These are phyloP conservation scores for Prinia subflava DNA, from an alignment of 2,113 vertebrate species.

Conservation along the genomic window DNA sequence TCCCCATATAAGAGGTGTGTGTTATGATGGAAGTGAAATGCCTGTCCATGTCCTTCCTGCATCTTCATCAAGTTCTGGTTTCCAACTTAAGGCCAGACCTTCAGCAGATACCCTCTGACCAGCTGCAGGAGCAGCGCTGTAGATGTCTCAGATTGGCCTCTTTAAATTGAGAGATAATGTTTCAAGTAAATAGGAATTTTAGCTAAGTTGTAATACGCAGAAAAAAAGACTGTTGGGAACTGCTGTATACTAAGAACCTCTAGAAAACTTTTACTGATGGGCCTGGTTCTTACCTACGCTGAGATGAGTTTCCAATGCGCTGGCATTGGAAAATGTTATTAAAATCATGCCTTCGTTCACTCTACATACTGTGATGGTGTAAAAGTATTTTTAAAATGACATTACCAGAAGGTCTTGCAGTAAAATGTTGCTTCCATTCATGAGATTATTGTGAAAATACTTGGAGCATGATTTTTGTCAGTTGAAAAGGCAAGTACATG, in stretches of 20 bases:
- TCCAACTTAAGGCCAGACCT: neutral
- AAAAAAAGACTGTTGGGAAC: neutral
- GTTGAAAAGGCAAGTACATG: accelerated
- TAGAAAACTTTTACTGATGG: neutral
- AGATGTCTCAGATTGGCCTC: neutral
- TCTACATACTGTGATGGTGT: neutral
- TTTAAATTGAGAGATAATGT: neutral
- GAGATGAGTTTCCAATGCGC: neutral
- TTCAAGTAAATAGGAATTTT: neutral
- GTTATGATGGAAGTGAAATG: neutral
- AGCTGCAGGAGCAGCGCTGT: neutral
- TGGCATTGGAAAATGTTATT: neutral
- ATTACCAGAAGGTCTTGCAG: neutral
- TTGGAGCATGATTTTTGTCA: neutral
- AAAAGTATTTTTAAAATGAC: neutral
- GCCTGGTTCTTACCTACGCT: neutral
- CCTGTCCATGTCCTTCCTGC: neutral
- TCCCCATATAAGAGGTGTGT: neutral
- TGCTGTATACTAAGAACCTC: neutral
- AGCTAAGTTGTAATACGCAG: neutral
- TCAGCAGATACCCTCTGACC: neutral
- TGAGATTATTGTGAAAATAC: neutral
- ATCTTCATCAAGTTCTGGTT: neutral
- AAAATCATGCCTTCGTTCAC: neutral
- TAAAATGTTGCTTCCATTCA: neutral